A percentile compares a stretch with the other conserved stretches of the same genome.
Conservation (phyloP, 2,888 invertebrate species). For the Perithous albicinctus region DNA sequence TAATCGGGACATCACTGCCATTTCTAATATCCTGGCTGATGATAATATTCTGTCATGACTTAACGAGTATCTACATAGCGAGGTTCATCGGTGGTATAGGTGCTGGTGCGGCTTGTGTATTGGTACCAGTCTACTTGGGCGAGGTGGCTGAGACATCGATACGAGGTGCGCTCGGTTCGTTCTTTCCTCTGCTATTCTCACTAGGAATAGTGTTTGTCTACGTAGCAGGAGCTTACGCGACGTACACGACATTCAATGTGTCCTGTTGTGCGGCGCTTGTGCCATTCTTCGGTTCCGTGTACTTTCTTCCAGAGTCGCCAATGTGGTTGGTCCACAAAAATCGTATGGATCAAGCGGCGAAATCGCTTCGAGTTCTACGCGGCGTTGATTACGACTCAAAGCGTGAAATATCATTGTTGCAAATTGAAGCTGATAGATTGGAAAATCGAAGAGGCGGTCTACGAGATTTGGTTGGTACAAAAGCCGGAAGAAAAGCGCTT, state of each 20-base stretch:
- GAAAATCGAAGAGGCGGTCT: slow-evolving; percentile 78
- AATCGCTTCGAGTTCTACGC: slow-evolving; percentile 72
- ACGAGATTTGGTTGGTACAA: slow-evolving; percentile 77
- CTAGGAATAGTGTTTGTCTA: slow-evolving; percentile 85
- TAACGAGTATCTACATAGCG: slow-evolving; percentile 74
- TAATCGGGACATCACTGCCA: slow-evolving; percentile 75
- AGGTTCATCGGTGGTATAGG: slow-evolving; percentile 85
- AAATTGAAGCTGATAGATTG: slow-evolving; percentile 76
- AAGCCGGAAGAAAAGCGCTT: slow-evolving; percentile 84
- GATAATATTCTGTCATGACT: slow-evolving; percentile 76
- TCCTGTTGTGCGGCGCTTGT: slow-evolving; percentile 82
- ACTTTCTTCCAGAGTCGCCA: slow-evolving; percentile 80
- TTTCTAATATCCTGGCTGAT: slow-evolving; percentile 84
- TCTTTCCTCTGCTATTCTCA: slow-evolving; percentile 85
- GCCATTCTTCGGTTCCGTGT: slow-evolving; percentile 79
- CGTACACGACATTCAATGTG: slow-evolving; percentile 84
- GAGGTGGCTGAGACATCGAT: slow-evolving; percentile 86
- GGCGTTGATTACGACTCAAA: slow-evolving; percentile 75
- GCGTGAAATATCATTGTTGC: slow-evolving; percentile 74
- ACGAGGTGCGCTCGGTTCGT: slow-evolving; percentile 85
- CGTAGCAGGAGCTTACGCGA: slow-evolving; percentile 83
- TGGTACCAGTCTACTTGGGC: slow-evolving; percentile 85
- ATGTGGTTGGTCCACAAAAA: slow-evolving; percentile 78
- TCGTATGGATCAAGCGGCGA: slow-evolving; percentile 72
- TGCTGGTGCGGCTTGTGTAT: slow-evolving; percentile 83